phyloP scores from a whole-genome alignment of 2,113 vertebrate genomes.

The Grammatotria lemairii region DNA sequence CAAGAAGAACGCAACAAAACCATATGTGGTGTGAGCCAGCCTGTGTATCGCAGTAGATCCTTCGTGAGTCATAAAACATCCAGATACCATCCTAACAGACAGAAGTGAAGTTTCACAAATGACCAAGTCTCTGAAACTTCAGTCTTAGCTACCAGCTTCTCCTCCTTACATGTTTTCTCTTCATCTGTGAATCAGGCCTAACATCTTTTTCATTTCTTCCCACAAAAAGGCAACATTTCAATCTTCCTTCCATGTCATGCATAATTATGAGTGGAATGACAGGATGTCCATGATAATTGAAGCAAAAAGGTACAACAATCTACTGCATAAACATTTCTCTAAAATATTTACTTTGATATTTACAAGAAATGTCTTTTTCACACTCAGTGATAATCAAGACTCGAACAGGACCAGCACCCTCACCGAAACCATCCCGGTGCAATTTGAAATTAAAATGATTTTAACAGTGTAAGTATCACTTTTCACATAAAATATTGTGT shows the following conservation, averaged over 20 bases:
- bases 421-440: conserved; percentile 45
- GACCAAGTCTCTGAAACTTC: neutral
- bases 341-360: neutral
- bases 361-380: neutral
- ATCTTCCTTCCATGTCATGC: conserved; percentile 19
- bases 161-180: neutral
- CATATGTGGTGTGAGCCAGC: conserved; percentile 55
- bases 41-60: conserved; percentile 56
- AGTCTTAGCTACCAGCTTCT: neutral
- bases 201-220: neutral
- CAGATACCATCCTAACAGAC: neutral
- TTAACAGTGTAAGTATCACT: conserved; percentile 52
- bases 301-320: conserved; percentile 54
- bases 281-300: conserved; percentile 34
- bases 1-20: conserved; percentile 29
- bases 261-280: conserved; percentile 41
- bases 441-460: conserved; percentile 54
- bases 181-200: neutral
- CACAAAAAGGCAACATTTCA: conserved; percentile 44
- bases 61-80: conserved; percentile 34
- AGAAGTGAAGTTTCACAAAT: neutral
- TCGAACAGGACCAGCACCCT: neutral
- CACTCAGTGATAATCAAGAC: conserved; percentile 63
- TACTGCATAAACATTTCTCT: neutral
- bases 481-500: neutral